Evolutionary conservation across 2,797 vertebrate genomes (phyloP).

Genomic region (Orestias chungarensis): DNA sequence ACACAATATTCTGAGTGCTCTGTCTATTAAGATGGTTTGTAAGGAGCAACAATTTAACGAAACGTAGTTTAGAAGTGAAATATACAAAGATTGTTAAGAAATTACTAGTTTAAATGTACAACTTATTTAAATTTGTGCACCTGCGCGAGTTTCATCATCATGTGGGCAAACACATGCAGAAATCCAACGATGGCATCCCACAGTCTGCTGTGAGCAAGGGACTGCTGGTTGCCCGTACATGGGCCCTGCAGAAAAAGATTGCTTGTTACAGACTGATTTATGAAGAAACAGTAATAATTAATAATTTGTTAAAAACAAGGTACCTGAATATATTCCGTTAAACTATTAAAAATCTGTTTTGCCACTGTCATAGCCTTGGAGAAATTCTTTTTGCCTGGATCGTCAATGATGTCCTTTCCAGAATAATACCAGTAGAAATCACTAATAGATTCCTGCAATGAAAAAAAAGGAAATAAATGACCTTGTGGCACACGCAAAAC

Average conservation of each 20-base stretch:
- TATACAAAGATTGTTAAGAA: neutral
- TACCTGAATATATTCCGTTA: constrained; percentile 97
- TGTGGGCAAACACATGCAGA: constrained; percentile 96
- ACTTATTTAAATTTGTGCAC: constrained; percentile 62
- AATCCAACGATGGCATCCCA: constrained; percentile 98
- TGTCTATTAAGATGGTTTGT: neutral
- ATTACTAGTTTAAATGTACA: neutral
- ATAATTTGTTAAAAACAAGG: neutral
- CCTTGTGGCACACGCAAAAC: neutral
- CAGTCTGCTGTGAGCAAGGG: constrained; percentile 92
- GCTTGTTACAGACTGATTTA: constrained; percentile 17
- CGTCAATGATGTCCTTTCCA: constrained; percentile 93
- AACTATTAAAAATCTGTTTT: constrained; percentile 95
- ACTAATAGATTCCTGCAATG: constrained; percentile 91
- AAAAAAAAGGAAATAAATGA: neutral
- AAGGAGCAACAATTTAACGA: neutral
- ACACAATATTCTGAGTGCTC: neutral
- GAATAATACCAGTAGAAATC: constrained; percentile 99
- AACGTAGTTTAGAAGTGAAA: neutral
- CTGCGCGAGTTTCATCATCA: constrained; percentile 99
- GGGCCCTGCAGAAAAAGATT: constrained; percentile 79
- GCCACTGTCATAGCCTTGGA: constrained; percentile 97
- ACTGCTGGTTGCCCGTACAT: constrained; percentile 97
- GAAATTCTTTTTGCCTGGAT: constrained; percentile 96
- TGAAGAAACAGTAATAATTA: neutral